Base-by-base conservation (phyloP, 2,797 vertebrate species). In the Salmo trutta region DNA sequence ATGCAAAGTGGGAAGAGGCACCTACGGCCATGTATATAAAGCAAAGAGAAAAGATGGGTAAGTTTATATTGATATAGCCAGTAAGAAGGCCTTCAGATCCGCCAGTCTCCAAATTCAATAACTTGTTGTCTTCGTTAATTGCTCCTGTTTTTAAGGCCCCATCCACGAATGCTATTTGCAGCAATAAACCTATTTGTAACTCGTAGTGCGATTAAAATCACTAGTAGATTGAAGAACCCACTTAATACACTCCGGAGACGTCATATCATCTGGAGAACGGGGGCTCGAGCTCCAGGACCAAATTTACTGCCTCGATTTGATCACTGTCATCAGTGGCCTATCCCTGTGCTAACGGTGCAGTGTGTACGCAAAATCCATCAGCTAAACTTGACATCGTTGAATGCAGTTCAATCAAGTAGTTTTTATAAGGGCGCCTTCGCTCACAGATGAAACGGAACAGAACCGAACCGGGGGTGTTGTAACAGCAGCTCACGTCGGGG, bases 31-130 rank as follows among this genome's bases (percentile, higher is more conserved):
- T 96, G 98, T 99, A 82, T 99, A 97, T 95, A 99, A 99, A 94
- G 98, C 98, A 89, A 99, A 98, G 94, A 95, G 98, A 94, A 99
- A 99, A 94, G 98, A 99, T 93, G 97, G 98, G 98, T 99, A 95
- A 98, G 98, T 98, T 84, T 79, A 84, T 66, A 24, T 27, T 56
- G 27, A 53, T 31, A 3, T 47, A 56, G 79, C 78, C 85, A 83
- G 74, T 83, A 76, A 75, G 2, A 77, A 93, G 94, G 94, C 94
- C 93, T 93, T 81, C 66, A 51, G 70, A 51, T 41, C 56, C 15
- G 54, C 31, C 41, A 56, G 6, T 75, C 70, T 70, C 36, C 75
- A 47, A 47, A 47, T 80, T 31, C 78, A 72, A 71, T 36, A 47
- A 73, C 69, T 12, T 2, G 41, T 1, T 47, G 24, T 24, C 76